Percentiles rank a stretch among this genome's conserved stretches.
phyloP scores from a whole-genome alignment of 2,888 invertebrate species.

The Nomada fabriciana region DNA sequence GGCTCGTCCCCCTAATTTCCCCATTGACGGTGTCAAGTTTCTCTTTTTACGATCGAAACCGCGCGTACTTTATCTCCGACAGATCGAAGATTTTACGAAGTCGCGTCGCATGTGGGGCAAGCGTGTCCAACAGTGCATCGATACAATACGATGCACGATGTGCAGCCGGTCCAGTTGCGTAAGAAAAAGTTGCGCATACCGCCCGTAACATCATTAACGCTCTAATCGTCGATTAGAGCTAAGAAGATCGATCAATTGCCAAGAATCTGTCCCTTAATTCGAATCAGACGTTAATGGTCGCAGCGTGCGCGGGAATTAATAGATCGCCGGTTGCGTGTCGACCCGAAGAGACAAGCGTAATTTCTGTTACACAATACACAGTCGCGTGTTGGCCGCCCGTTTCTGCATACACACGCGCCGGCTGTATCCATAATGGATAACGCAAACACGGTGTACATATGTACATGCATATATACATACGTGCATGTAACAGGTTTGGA shows the following conservation, averaged over 20 bases:
- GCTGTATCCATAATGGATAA: constrained; percentile 37
- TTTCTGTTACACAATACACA: constrained; percentile 48
- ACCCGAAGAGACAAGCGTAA: constrained; percentile 30
- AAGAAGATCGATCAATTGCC: constrained; percentile 9
- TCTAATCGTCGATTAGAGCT: background rate
- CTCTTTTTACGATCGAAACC: too few relatives aligned
- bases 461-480: too few relatives aligned
- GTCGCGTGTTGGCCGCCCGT: constrained; percentile 28
- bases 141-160: too few relatives aligned
- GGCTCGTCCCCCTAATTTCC: too few relatives aligned
- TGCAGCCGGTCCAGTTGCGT: too few relatives aligned
- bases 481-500: constrained; percentile 43
- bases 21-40: too few relatives aligned
- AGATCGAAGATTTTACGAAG: too few relatives aligned
- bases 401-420: constrained; percentile 2
- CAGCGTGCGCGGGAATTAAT: constrained; percentile 34
- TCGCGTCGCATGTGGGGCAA: too few relatives aligned
- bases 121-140: too few relatives aligned
- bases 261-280: constrained; percentile 25
- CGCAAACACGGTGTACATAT: constrained; percentile 19
- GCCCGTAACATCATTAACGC: background rate
- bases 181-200: too few relatives aligned
- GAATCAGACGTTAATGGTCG: constrained; percentile 26
- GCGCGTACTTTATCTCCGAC: too few relatives aligned
- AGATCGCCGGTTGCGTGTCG: constrained; percentile 34